Percentiles rank a stretch among this genome's conserved stretches.
Conservation (phyloP, 2,113 vertebrate genomes). For the Motacilla alba region DNA sequence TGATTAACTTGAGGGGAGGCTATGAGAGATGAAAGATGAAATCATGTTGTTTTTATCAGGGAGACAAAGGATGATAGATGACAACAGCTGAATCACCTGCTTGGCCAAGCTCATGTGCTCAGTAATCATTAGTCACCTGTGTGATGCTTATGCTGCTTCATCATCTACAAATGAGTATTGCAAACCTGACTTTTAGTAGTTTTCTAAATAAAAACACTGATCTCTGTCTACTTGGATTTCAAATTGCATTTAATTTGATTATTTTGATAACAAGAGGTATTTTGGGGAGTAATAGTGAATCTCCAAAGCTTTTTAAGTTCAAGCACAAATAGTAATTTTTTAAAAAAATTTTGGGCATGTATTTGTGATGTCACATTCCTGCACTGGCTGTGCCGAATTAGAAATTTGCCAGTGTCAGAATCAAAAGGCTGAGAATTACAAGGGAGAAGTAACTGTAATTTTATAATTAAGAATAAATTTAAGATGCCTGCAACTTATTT, state of each 20-base stretch:
- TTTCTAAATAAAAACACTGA: not conserved
- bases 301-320: not conserved
- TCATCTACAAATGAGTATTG: not conserved
- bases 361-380: not conserved
- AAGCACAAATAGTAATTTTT: not conserved
- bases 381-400: not conserved
- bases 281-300: not conserved
- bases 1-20: slow-evolving; percentile 5
- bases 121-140: not conserved
- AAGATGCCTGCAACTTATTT: not conserved
- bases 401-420: not conserved
- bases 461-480: not conserved
- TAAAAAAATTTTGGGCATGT: fast-evolving
- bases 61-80: not conserved
- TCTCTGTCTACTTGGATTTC: not conserved
- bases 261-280: not conserved
- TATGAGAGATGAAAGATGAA: not conserved
- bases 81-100: not conserved
- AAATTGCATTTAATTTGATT: not conserved
- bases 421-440: not conserved
- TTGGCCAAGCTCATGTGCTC: not conserved
- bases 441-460: not conserved
- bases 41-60: not conserved
- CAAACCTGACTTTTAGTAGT: not conserved
- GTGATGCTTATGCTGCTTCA: not conserved